Conservation (phyloP, 2,888 invertebrate species). For the Drosophila robusta region DNA sequence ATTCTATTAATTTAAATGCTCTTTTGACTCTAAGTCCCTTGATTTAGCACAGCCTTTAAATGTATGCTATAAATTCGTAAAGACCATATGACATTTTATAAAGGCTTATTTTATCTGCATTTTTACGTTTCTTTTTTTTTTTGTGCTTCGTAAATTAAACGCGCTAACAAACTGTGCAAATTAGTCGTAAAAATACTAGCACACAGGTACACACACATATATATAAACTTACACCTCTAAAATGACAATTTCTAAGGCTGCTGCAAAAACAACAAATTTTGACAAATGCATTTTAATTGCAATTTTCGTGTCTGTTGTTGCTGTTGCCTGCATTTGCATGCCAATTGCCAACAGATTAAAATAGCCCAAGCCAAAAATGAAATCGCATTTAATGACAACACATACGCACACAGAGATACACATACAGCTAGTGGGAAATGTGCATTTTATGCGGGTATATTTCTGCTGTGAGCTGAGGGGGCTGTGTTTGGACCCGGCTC, state of each 20-base stretch:
- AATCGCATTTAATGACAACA: slow-evolving; percentile 58
- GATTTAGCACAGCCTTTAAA: background rate
- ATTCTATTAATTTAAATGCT: background rate
- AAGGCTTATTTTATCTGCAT: background rate
- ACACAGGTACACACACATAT: background rate
- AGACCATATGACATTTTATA: slow-evolving; percentile 1
- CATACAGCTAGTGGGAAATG: slow-evolving; percentile 7
- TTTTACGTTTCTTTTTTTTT: slow-evolving; percentile 10
- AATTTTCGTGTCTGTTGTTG: slow-evolving; percentile 33
- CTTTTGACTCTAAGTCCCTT: background rate
- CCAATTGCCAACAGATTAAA: slow-evolving; percentile 55
- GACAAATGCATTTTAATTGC: slow-evolving; percentile 73
- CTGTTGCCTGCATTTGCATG: slow-evolving; percentile 46
- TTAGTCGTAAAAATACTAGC: slow-evolving; percentile 48
- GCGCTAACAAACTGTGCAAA: slow-evolving; percentile 62
- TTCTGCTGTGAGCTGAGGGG: background rate
- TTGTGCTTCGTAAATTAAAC: slow-evolving; percentile 43
- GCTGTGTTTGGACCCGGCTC: background rate
- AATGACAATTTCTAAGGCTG: slow-evolving; percentile 25
- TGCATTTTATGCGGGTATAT: slow-evolving; percentile 25
- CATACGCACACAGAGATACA: slow-evolving; percentile 1
- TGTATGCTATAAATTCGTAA: slow-evolving; percentile 22
- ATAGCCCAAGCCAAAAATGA: slow-evolving; percentile 51
- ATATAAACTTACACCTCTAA: slow-evolving; percentile 4
- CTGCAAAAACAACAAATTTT: slow-evolving; percentile 54